Evolutionary conservation across 2,113 vertebrate genomes (phyloP).

Genomic region (Pterocles gutturalis): DNA sequence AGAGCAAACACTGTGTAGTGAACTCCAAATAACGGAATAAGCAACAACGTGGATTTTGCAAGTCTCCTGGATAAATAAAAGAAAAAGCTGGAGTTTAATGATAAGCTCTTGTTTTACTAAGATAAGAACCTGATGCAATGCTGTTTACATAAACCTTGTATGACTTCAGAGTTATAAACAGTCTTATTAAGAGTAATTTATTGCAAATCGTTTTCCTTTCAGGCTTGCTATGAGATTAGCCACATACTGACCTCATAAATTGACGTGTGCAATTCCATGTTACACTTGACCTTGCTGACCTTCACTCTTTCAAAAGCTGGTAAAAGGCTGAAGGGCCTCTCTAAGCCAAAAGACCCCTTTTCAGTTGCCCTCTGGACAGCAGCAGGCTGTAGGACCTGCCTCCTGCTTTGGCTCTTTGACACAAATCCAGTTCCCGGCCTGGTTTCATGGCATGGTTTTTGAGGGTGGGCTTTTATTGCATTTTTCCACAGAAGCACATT

Average conservation of each 20-base stretch:
- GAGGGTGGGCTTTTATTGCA: neutral
- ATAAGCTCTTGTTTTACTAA: neutral
- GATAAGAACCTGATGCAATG: neutral
- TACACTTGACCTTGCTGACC: neutral
- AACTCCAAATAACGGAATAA: conserved; percentile 92
- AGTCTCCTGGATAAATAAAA: conserved; percentile 82
- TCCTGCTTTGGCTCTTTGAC: neutral
- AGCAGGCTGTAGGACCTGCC: neutral
- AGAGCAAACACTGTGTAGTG: conserved; percentile 89
- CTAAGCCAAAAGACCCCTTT: neutral
- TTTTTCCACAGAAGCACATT: neutral
- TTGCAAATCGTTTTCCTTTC: neutral
- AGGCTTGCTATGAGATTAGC: neutral
- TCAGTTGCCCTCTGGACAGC: neutral
- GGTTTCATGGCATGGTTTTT: neutral
- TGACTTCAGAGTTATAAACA: neutral
- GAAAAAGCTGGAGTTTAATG: neutral
- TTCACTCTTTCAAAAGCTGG: neutral
- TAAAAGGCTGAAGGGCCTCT: neutral
- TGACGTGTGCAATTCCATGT: neutral
- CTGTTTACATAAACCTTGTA: rapidly evolving
- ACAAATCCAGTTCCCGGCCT: neutral
- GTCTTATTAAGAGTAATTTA: neutral
- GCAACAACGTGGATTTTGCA: conserved; percentile 91
- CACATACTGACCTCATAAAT: neutral